These are phyloP conservation scores for Tetragnatha versicolor DNA, from an alignment of 1,140 invertebrate species.

Conservation along the genomic window DNA sequence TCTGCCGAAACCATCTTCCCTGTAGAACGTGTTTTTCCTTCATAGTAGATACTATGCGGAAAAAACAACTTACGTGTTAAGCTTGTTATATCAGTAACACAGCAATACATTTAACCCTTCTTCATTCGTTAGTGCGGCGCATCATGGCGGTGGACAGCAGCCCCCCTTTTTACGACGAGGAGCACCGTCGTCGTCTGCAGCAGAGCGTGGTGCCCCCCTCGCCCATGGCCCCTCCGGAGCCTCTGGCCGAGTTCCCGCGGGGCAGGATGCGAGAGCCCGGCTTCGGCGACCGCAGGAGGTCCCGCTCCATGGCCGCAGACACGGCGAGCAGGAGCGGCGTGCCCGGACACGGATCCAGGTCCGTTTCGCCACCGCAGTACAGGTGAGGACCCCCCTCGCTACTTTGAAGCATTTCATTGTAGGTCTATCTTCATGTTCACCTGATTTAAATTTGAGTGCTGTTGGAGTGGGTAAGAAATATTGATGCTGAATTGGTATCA, in stretches of 20 bases:
- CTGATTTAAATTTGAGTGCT: too few species aligned
- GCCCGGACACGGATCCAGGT: conserved; percentile 73
- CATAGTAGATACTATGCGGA: too few species aligned
- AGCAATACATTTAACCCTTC: neutral
- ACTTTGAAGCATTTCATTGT: too few species aligned
- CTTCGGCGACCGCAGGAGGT: conserved; percentile 26
- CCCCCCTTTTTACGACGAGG: conserved; percentile 41
- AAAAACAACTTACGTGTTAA: neutral
- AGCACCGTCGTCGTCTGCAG: neutral
- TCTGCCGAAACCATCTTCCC: too few species aligned
- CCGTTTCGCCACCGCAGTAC: conserved; percentile 78
- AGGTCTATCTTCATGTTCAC: too few species aligned
- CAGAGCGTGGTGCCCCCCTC: neutral
- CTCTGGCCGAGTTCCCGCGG: neutral
- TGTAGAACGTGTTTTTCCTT: too few species aligned
- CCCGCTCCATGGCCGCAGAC: conserved; percentile 38
- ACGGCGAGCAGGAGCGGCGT: conserved; percentile 66
- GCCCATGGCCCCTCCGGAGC: neutral
- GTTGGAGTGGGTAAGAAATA: too few species aligned
- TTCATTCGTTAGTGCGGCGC: conserved; percentile 22
- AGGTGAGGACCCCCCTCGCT: too few species aligned
- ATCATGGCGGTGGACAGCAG: conserved; percentile 45
- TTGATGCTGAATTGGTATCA: too few species aligned
- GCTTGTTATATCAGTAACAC: neutral
- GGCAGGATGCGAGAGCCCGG: conserved; percentile 40